Conservation (phyloP, 2,888 invertebrate genomes). For the Anthophora plumipes region DNA sequence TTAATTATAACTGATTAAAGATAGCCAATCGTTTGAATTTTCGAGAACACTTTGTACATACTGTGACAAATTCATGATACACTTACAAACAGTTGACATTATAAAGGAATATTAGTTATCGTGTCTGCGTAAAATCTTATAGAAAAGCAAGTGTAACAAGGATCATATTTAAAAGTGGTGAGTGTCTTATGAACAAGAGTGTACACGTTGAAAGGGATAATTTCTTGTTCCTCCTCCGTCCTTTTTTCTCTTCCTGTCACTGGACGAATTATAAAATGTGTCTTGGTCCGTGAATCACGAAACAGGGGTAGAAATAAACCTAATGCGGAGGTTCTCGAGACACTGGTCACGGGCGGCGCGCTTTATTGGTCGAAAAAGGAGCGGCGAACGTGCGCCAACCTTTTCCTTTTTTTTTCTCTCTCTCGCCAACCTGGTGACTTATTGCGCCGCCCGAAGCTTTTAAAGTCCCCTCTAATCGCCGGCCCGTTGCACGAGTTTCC, state of each 20-base stretch:
- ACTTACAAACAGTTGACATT: too few relatives aligned
- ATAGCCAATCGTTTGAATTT: too few relatives aligned
- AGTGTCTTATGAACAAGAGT: too few relatives aligned
- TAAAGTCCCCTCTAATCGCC: slow-evolving; percentile 73
- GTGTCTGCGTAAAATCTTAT: too few relatives aligned
- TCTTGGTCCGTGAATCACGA: slow-evolving; percentile 44
- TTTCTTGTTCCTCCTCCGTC: too few relatives aligned
- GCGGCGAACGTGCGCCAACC: slow-evolving; percentile 34
- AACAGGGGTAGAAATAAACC: slow-evolving; percentile 44
- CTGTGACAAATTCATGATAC: too few relatives aligned
- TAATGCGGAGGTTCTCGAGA: slow-evolving; percentile 49
- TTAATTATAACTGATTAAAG: neutral
- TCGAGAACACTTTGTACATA: too few relatives aligned
- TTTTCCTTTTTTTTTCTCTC: slow-evolving; percentile 46
- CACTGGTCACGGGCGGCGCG: slow-evolving; percentile 71
- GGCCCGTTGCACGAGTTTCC: slow-evolving; percentile 63
- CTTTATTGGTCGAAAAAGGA: slow-evolving; percentile 74
- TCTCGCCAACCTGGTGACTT: slow-evolving; percentile 62
- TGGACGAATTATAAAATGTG: slow-evolving; percentile 54
- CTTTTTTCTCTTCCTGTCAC: neutral
- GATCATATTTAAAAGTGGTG: too few relatives aligned
- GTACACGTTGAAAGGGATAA: too few relatives aligned
- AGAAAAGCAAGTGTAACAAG: too few relatives aligned
- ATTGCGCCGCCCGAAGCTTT: slow-evolving; percentile 64
- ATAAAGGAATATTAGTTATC: too few relatives aligned